Percentiles rank a stretch among this genome's conserved stretches.
Conservation (phyloP, 2,113 vertebrate species). For the Lepisosteus oculatus region DNA sequence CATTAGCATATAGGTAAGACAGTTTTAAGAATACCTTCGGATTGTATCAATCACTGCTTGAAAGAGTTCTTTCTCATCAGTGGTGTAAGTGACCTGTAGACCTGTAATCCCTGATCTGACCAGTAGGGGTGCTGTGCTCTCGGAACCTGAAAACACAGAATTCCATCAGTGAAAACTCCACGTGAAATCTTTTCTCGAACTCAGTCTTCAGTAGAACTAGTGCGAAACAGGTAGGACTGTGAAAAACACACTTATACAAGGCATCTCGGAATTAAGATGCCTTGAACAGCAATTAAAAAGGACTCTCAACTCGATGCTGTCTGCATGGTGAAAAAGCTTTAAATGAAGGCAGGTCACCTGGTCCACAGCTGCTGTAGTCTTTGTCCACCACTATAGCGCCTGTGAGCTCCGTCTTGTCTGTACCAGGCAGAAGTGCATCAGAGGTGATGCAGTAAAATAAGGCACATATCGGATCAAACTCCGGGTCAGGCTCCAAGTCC, state of each 20-base stretch:
- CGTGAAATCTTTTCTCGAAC: too few species aligned
- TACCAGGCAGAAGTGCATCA: constrained; percentile 71
- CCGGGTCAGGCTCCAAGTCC: constrained; percentile 92
- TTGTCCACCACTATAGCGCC: constrained; percentile 86
- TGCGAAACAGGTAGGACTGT: too few species aligned
- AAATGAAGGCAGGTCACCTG: constrained; percentile 56
- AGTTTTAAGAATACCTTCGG: constrained; percentile 73
- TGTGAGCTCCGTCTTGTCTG: constrained; percentile 68
- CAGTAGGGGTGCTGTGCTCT: constrained; percentile 79
- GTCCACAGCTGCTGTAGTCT: constrained; percentile 57
- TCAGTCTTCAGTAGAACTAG: too few species aligned
- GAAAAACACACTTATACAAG: too few species aligned
- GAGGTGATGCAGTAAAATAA: constrained; percentile 93
- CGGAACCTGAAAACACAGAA: constrained; percentile 66
- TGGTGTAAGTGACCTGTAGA: constrained; percentile 83
- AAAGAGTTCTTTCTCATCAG: constrained; percentile 89
- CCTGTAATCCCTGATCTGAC: constrained; percentile 88
- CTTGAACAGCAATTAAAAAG: too few species aligned
- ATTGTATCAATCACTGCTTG: constrained; percentile 81
- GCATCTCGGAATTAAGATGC: too few species aligned
- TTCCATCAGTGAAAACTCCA: constrained; percentile 5
- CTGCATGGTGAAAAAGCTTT: too few species aligned
- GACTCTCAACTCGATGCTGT: too few species aligned
- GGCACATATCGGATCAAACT: constrained; percentile 97
- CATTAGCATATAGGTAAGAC: neutral